Conservation (phyloP, 2,113 vertebrate genomes). For the Glareola pratincola region DNA sequence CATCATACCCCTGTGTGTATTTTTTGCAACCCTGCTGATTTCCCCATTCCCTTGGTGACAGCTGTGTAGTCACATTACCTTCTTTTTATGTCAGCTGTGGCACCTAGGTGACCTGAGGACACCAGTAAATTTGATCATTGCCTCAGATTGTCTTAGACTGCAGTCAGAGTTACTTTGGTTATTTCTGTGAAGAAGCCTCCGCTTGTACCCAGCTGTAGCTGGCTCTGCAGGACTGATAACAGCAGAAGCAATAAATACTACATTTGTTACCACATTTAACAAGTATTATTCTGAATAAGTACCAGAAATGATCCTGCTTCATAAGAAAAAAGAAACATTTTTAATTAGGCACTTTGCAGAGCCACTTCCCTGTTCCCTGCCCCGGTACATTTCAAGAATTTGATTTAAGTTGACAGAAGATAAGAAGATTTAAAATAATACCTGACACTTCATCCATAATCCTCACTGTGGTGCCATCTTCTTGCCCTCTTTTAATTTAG, state of each 20-base stretch:
- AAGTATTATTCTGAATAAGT: not conserved
- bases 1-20: not conserved
- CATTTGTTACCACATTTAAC: not conserved
- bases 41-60: not conserved
- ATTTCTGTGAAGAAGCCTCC: not conserved
- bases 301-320: not conserved
- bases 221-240: not conserved
- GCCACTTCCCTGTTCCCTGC: not conserved
- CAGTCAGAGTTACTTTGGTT: not conserved
- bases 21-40: not conserved
- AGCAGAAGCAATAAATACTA: not conserved
- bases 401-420: slow-evolving; percentile 14
- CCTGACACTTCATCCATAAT: slow-evolving; percentile 4
- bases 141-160: not conserved
- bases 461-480: not conserved
- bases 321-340: not conserved
- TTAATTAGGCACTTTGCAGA: not conserved
- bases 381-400: not conserved
- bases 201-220: not conserved
- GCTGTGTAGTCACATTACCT: not conserved
- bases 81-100: not conserved
- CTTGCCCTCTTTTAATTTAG: not conserved
- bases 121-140: slow-evolving; percentile 17
- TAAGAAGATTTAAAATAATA: slow-evolving; percentile 20
- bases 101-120: not conserved